Percentiles rank a stretch among this genome's conserved stretches.
phyloP scores from a whole-genome alignment of 2,888 invertebrate species.

The Microctonus brassicae region DNA sequence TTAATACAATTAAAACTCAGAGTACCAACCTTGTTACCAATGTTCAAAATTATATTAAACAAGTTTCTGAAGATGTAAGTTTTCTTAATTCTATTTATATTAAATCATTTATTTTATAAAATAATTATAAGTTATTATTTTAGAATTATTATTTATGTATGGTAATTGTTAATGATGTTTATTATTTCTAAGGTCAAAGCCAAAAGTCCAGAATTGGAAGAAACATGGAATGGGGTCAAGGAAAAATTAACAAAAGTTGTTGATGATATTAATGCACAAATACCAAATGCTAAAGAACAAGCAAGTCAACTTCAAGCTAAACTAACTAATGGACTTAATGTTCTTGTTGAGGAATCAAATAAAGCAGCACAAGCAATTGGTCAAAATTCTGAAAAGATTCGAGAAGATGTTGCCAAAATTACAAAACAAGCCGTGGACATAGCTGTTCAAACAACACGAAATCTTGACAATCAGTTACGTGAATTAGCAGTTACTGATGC shows the following conservation, averaged over 20 bases:
- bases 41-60: constrained; percentile 54
- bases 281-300: constrained; percentile 62
- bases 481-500: constrained; percentile 45
- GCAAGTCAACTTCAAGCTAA: constrained; percentile 57
- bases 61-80: constrained; percentile 57
- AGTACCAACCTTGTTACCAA: constrained; percentile 53
- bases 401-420: constrained; percentile 60
- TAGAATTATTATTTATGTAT: neutral
- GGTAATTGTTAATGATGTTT: neutral
- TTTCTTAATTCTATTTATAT: neutral
- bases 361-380: constrained; percentile 57
- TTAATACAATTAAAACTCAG: constrained; percentile 56
- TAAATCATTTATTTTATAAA: neutral
- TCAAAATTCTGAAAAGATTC: constrained; percentile 58
- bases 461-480: constrained; percentile 59
- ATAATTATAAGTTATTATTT: no score
- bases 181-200: constrained; percentile 60
- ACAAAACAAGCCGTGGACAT: constrained; percentile 63
- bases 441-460: constrained; percentile 60
- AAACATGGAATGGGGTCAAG: constrained; percentile 57
- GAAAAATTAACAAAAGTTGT: constrained; percentile 55
- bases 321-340: constrained; percentile 59
- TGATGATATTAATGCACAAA: constrained; percentile 58
- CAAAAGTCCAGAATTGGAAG: constrained; percentile 62
- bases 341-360: constrained; percentile 59